Percentiles rank a stretch among this genome's conserved stretches.
phyloP scores from a whole-genome alignment of 2,888 invertebrate genomes.

The Temnothorax ravouxi region DNA sequence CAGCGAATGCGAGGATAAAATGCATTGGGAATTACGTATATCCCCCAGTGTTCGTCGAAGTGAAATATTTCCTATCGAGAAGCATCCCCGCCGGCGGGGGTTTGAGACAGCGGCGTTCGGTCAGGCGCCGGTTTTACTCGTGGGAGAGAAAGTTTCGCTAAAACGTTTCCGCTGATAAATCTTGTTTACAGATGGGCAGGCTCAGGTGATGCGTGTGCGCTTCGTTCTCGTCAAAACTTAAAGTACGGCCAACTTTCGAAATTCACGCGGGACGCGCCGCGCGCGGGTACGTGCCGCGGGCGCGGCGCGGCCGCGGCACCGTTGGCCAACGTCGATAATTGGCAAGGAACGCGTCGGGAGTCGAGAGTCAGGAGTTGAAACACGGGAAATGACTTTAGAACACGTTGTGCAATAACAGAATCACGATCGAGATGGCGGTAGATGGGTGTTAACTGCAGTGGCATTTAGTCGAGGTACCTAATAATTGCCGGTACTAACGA shows the following conservation, averaged over 20 bases:
- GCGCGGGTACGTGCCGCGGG: slow-evolving; percentile 59
- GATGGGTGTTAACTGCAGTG: slow-evolving; percentile 27
- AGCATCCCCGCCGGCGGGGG: slow-evolving; percentile 67
- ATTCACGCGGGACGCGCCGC: slow-evolving; percentile 72
- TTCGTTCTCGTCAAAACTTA: slow-evolving; percentile 78
- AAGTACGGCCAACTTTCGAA: slow-evolving; percentile 75
- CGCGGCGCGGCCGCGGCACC: slow-evolving; percentile 14
- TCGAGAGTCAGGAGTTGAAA: slow-evolving; percentile 7
- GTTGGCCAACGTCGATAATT: slow-evolving; percentile 66
- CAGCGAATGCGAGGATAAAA: slow-evolving; percentile 75
- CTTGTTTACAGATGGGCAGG: slow-evolving; percentile 84
- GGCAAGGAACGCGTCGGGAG: slow-evolving; percentile 58
- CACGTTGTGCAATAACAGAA: slow-evolving; percentile 44
- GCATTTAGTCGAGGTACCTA: slow-evolving; percentile 26
- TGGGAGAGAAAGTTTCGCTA: slow-evolving; percentile 83
- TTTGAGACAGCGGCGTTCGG: slow-evolving; percentile 49
- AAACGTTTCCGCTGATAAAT: slow-evolving; percentile 84
- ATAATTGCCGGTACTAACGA: slow-evolving; percentile 49
- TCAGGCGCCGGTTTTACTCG: slow-evolving; percentile 73
- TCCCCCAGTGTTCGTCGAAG: slow-evolving; percentile 76
- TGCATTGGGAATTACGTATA: slow-evolving; percentile 82
- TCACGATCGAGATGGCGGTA: slow-evolving; percentile 32
- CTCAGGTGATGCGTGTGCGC: slow-evolving; percentile 80
- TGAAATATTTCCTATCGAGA: slow-evolving; percentile 82
- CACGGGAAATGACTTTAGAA: slow-evolving; percentile 5